Conservation (phyloP, 2,113 vertebrate species). For the Narcine bancroftii region DNA sequence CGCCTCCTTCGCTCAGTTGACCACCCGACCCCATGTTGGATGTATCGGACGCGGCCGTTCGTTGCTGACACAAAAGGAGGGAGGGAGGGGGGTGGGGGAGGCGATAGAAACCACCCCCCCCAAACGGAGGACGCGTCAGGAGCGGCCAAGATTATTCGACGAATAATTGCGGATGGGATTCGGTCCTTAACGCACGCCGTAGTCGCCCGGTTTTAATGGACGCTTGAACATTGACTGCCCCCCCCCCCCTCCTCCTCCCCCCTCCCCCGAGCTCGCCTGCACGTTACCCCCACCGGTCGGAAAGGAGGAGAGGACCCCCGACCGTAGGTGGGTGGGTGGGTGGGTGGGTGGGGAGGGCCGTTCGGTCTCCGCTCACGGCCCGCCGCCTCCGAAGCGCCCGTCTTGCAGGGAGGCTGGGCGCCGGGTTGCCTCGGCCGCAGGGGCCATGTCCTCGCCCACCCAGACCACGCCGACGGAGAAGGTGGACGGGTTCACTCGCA, state of each 20-base stretch:
- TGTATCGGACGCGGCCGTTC: background rate
- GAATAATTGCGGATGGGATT: background rate
- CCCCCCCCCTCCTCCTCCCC: background rate
- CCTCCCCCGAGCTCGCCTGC: background rate
- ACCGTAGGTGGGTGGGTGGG: background rate
- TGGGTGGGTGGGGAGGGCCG: background rate
- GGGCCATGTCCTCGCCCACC: conserved; percentile 94
- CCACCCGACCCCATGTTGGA: conserved; percentile 7
- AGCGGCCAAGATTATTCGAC: background rate
- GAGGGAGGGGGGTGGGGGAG: too few relatives aligned
- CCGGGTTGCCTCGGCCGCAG: background rate
- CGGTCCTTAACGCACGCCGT: background rate
- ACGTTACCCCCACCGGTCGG: background rate
- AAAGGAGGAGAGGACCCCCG: background rate
- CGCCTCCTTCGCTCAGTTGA: background rate
- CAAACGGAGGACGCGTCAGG: background rate
- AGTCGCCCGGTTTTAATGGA: background rate
- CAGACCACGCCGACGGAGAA: conserved; percentile 98
- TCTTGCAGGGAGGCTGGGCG: background rate
- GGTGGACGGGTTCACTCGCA: conserved; percentile 99
- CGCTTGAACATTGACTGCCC: background rate
- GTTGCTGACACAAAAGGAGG: conserved; percentile 21
- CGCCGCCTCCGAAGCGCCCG: background rate
- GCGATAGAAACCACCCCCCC: background rate
- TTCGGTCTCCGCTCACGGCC: background rate